Conservation (phyloP, 2,797 vertebrate species). For the Anas acuta region DNA sequence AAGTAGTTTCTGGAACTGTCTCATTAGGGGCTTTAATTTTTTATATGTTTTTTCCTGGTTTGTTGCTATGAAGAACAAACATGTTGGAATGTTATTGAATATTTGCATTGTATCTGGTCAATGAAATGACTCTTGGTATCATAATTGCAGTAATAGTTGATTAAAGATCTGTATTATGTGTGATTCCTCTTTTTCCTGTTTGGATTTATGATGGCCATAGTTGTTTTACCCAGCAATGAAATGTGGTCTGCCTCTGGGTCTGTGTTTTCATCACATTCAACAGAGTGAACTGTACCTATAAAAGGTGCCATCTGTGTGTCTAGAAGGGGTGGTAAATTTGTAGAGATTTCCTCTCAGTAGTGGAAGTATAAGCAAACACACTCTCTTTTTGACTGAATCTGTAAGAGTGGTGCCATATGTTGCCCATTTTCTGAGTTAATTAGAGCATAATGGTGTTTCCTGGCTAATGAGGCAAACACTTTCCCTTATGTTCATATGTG, state of each 20-base stretch:
- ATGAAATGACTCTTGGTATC: background rate
- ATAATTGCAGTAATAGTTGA: background rate
- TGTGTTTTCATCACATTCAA: background rate
- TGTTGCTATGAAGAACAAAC: background rate
- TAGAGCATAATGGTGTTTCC: slow-evolving; percentile 38
- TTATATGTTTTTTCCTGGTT: background rate
- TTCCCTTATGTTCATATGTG: background rate
- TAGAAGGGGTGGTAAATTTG: background rate
- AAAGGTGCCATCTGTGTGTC: background rate
- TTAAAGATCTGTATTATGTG: background rate
- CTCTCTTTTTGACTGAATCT: background rate
- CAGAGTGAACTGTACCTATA: background rate
- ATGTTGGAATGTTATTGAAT: background rate
- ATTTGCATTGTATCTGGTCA: background rate
- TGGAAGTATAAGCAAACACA: background rate
- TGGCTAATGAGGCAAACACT: slow-evolving; percentile 53
- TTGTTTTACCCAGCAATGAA: background rate
- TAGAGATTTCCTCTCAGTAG: background rate
- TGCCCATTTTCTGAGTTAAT: slow-evolving; percentile 60
- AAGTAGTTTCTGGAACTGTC: background rate
- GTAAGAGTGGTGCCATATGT: slow-evolving; percentile 3
- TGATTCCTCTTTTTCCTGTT: background rate
- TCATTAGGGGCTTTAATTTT: background rate
- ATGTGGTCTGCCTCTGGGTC: background rate
- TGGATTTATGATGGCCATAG: background rate